Evolutionary conservation across 2,888 invertebrate genomes (phyloP).

Genomic region (Mongoloraphidia duomilia): DNA sequence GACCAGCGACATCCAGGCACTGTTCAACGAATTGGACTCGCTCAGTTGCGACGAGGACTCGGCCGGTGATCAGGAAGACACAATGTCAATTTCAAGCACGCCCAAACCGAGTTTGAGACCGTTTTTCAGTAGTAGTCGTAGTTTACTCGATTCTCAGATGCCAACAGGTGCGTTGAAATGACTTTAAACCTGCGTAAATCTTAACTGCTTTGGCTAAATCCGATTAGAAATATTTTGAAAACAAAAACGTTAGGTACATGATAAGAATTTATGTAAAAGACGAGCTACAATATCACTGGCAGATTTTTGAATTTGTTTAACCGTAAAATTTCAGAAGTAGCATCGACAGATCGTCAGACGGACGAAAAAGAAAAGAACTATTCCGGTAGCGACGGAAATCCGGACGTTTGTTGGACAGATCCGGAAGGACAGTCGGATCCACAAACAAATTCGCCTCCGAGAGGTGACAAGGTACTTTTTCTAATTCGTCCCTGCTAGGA

Average conservation of each 20-base stretch:
- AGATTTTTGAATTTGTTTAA: no score
- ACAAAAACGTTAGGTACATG: no score
- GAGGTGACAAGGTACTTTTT: conserved; percentile 26
- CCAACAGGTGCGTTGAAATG: conserved; percentile 14
- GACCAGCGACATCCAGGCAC: conserved; percentile 81
- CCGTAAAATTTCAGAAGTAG: neutral
- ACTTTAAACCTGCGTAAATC: neutral
- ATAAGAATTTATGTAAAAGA: conserved; percentile 1
- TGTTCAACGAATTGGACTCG: conserved; percentile 92
- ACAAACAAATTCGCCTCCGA: conserved; percentile 38
- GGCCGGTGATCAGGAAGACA: conserved; percentile 89
- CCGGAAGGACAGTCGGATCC: conserved; percentile 55
- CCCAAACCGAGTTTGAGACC: conserved; percentile 92
- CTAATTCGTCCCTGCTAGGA: no score
- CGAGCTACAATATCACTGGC: no score
- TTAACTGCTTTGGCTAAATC: conserved; percentile 5
- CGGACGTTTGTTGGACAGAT: conserved; percentile 43
- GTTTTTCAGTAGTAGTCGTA: conserved; percentile 85
- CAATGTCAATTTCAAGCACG: conserved; percentile 91
- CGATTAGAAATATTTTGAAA: conserved; percentile 6
- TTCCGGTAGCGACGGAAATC: conserved; percentile 39
- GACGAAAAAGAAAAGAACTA: conserved; percentile 28
- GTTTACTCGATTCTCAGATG: conserved; percentile 37
- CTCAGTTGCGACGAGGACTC: conserved; percentile 77
- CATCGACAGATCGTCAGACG: conserved; percentile 18